phyloP scores from a whole-genome alignment of 2,797 vertebrate species.

The Danio aesculapii region DNA sequence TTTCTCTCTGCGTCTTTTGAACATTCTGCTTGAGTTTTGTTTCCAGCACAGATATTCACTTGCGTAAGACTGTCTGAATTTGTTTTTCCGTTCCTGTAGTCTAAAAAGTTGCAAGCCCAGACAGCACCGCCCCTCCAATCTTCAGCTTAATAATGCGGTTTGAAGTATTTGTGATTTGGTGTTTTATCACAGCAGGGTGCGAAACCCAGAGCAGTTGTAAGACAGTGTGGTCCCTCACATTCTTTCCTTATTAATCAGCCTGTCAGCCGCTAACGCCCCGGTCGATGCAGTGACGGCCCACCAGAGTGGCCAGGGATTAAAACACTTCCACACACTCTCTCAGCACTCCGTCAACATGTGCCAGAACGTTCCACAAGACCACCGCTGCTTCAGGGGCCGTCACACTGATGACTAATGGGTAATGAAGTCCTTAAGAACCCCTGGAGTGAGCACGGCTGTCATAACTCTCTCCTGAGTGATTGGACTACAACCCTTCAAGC shows the following conservation, averaged over 20 bases:
- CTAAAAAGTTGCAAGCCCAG: neutral
- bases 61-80: neutral
- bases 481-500: constrained; percentile 43
- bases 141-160: neutral
- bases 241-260: constrained; percentile 61
- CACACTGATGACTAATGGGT: constrained; percentile 61
- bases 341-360: constrained; percentile 58
- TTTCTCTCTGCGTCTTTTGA: neutral
- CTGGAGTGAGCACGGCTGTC: constrained; percentile 49
- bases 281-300: constrained; percentile 58
- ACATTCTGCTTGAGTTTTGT: neutral
- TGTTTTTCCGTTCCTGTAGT: neutral
- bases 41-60: neutral
- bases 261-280: constrained; percentile 55
- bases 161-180: constrained; percentile 17
- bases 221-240: constrained; percentile 48
- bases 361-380: constrained; percentile 58
- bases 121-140: constrained; percentile 3
- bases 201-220: constrained; percentile 23
- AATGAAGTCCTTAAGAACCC: constrained; percentile 62
- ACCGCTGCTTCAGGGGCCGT: constrained; percentile 54
- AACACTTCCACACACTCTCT: constrained; percentile 61
- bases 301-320: constrained; percentile 59
- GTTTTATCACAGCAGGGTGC: constrained; percentile 13
- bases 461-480: constrained; percentile 51